Evolutionary conservation across 2,888 invertebrate species (phyloP).

Genomic region (Drosophila rellima): DNA sequence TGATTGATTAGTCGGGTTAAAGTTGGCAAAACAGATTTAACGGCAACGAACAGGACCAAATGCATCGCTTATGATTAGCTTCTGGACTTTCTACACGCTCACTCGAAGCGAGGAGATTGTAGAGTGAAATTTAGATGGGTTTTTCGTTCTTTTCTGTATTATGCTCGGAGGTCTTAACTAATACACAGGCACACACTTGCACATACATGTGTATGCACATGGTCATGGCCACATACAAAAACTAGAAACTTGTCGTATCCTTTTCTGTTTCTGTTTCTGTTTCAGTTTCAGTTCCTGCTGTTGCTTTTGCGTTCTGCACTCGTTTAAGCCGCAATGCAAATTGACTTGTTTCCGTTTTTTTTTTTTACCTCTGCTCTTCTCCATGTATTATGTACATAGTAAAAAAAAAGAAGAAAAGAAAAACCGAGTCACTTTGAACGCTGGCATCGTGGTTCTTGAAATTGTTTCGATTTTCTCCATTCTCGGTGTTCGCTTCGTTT

Average conservation of each 20-base stretch:
- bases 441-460: slow-evolving; percentile 44
- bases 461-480: slow-evolving; percentile 52
- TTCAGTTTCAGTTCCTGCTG: slow-evolving; percentile 41
- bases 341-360: slow-evolving; percentile 76
- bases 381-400: slow-evolving; percentile 61
- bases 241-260: slow-evolving; percentile 42
- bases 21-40: slow-evolving; percentile 42
- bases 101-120: slow-evolving; percentile 1
- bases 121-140: slow-evolving; percentile 30
- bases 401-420: neutral
- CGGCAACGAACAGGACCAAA: slow-evolving; percentile 16
- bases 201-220: neutral
- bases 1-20: slow-evolving; percentile 58
- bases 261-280: slow-evolving; percentile 35
- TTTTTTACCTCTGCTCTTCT: slow-evolving; percentile 36
- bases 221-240: neutral
- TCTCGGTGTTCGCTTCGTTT: slow-evolving; percentile 1
- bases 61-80: slow-evolving; percentile 56
- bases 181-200: slow-evolving; percentile 12
- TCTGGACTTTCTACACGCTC: slow-evolving; percentile 28
- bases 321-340: slow-evolving; percentile 80
- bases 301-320: slow-evolving; percentile 44
- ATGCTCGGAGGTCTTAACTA: slow-evolving; percentile 32
- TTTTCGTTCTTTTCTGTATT: slow-evolving; percentile 24
- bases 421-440: slow-evolving; percentile 56